Base-by-base conservation (phyloP, 2,113 vertebrate species). In the Menidia beryllina region DNA sequence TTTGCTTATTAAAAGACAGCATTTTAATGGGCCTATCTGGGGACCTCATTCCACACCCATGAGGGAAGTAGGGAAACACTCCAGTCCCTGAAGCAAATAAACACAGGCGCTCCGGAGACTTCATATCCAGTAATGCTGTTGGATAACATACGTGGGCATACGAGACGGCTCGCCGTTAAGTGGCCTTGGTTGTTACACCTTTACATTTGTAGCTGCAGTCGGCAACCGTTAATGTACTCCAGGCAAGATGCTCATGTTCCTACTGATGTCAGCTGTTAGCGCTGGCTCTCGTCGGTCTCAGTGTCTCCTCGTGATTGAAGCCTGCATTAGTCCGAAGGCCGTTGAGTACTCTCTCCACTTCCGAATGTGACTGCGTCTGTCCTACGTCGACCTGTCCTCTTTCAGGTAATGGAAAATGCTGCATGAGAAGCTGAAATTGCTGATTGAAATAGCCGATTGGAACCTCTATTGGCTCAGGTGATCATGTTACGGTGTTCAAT, bases 241-340 rank as follows among this genome's bases (percentile, higher is more conserved):
- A 39, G 50, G 71, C 67, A 66, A 68, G 64, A 36, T 48, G 50
- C 65, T 89, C 77, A 51, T 69, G 72, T 82, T 88, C 54, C 68
- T 13, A 23, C 83, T 82, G 75, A 82, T 81, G 88, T 86, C 85
- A 84, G 85, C 78, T 58, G 36, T 51, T 69, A 59, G 58, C n/a
- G 3, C 51, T 19, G 23, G 54, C 49, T 26, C 51, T 34, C 34
- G 50, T 56, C 51, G 67, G 57, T 41, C 6, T 69, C 47, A 26
- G 2, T 59, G 48, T 23, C 39, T 48, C 47, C 34, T 36, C 34
- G 17, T 45, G 17, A 45, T 45, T 45, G 41, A 5, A 7, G n/a
- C 41, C 41, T 45, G 41, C 17, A 55, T 48, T 53, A 50, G 15
- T 53, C 64, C 34, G n/a, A 15, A 30, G 50, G 41, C 56, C 39